Evolutionary conservation across 2,797 vertebrate genomes (phyloP), one percentile per base, ranked within the genome.

Genomic region (Menidia menidia): DNA sequence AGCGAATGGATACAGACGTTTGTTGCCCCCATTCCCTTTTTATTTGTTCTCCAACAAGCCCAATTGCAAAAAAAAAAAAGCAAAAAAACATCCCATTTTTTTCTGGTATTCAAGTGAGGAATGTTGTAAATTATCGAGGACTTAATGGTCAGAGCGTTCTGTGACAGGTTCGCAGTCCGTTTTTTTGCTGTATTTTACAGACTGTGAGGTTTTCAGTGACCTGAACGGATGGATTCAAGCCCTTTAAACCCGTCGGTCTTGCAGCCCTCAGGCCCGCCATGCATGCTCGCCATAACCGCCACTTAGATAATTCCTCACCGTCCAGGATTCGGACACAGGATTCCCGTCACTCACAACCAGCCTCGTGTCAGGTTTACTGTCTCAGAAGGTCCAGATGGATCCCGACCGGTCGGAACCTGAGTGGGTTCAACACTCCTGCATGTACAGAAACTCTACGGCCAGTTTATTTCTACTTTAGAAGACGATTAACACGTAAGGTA

Each of bases 21-120:
- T 72, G 51, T 77, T 75, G 32, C 77, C 57, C 55, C 75, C 39
- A 74, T 68, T 63, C 44, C 75, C 19, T 86, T 60, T 60, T 66
- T 53, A 25, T 73, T 72, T 47, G 78, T 12, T 84, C 68, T 87
- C 59, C 19, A 63, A 75, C 66, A 85, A 92, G 91, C 92, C 88
- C 86, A 86, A 68, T 50, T 81, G 92, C 92, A 93, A 93, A 93
- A 93, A 73, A 19, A 33, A 6, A 56, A 52, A 54, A 69, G 71
- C 51, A 93, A 93, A 73, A 19, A 33, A 4, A 56, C 54, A 54
- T 71, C 71, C 51, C 67, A 82, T 13, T 9, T 67, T 74, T 56
- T 48, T 43, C 42, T 64, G 50, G 41, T 50, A 64, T 73, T 67
- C 11, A 56, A 69, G 33, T 66, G 50, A 81, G 70, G 58, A 66